These are phyloP conservation scores for Rhinatrema bivittatum DNA, from an alignment of 2,797 vertebrate genomes.

Conservation along the genomic window DNA sequence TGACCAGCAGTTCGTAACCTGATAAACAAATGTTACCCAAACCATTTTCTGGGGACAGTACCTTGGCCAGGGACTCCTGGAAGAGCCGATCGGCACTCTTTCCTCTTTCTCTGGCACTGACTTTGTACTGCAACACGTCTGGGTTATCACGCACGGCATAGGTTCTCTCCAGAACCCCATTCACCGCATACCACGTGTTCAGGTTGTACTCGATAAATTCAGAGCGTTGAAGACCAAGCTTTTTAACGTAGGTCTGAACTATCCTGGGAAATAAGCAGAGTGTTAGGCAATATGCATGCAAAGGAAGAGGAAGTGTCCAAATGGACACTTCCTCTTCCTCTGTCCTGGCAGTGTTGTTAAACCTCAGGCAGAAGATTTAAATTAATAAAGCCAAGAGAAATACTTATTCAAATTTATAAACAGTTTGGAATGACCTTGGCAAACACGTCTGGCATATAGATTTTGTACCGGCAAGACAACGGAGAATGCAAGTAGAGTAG, in stretches of 20 bases:
- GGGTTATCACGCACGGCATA: slow-evolving; percentile 55
- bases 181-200: slow-evolving; percentile 69
- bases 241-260: slow-evolving; percentile 41
- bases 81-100: slow-evolving; percentile 54
- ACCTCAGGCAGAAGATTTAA: rapidly evolving
- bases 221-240: slow-evolving; percentile 52
- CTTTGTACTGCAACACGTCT: slow-evolving; percentile 53
- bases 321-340: too few species aligned
- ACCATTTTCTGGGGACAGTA: slow-evolving; percentile 5
- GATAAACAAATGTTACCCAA: background rate
- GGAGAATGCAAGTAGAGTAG: too few species aligned
- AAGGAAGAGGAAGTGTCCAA: background rate
- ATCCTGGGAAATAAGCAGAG: slow-evolving; percentile 46
- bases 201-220: slow-evolving; percentile 53
- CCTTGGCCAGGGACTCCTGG: slow-evolving; percentile 58
- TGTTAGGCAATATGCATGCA: too few species aligned
- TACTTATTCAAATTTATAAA: too few species aligned
- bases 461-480: too few species aligned
- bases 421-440: too few species aligned
- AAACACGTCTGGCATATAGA: too few species aligned
- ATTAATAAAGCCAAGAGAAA: too few species aligned
- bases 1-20: background rate
- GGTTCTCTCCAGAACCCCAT: slow-evolving; percentile 42
- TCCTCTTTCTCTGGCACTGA: slow-evolving; percentile 49
- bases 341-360: too few species aligned